These are phyloP conservation scores for Xiphophorus hellerii DNA, from an alignment of 2,113 vertebrate species.

Conservation along the genomic window DNA sequence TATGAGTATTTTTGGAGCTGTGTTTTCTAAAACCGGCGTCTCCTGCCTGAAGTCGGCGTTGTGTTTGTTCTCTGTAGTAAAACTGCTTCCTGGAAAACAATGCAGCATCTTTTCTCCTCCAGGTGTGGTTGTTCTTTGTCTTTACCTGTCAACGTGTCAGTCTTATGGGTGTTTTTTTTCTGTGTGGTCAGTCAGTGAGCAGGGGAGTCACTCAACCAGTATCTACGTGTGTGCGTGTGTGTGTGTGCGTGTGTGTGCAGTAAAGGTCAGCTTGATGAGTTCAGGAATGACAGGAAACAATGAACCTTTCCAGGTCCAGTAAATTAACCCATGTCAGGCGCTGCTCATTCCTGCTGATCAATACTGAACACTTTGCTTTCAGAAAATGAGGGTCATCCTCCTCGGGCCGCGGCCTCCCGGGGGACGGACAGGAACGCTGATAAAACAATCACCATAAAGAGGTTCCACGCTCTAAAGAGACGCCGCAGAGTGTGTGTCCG, in stretches of 20 bases:
- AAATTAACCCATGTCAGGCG: conserved; percentile 82
- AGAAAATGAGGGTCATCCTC: conserved; percentile 83
- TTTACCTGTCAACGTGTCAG: conserved; percentile 24
- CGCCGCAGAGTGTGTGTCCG: conserved; percentile 46
- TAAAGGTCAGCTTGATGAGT: conserved; percentile 80
- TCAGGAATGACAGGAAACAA: conserved; percentile 83
- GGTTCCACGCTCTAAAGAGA: conserved; percentile 72
- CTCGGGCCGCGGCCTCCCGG: conserved; percentile 59
- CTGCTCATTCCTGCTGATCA: conserved; percentile 79
- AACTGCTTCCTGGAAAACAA: not conserved
- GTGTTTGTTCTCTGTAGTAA: not conserved
- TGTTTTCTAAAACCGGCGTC: not conserved
- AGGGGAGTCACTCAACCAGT: conserved; percentile 30
- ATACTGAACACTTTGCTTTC: conserved; percentile 84
- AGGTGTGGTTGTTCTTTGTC: conserved; percentile 13
- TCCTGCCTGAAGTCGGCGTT: not conserved
- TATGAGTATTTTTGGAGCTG: too few species aligned
- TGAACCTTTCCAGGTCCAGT: conserved; percentile 80
- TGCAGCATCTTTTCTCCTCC: not conserved
- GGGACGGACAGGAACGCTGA: conserved; percentile 76
- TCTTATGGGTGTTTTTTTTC: conserved; percentile 9
- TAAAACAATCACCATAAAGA: conserved; percentile 84
- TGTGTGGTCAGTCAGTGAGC: conserved; percentile 27
- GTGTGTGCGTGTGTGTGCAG: conserved; percentile 25
- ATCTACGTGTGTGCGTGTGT: not conserved